phyloP scores from a whole-genome alignment of 1,140 invertebrate species.

The Papilio aristodemus region DNA sequence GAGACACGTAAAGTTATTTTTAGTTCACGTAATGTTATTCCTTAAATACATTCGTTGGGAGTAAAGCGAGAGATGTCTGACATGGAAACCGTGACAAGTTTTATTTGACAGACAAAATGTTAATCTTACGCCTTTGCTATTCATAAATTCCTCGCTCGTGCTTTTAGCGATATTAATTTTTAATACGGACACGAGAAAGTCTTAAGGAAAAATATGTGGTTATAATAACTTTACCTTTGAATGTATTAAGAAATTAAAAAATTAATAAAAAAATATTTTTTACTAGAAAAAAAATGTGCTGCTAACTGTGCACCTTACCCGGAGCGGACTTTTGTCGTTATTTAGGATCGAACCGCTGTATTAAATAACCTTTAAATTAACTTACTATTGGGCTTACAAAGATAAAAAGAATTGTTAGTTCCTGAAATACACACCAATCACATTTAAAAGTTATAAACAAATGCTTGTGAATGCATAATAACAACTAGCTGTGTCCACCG shows the following conservation, averaged over 20 bases:
- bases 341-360: no score
- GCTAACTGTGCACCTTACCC: no score
- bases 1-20: background rate
- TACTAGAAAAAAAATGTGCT: no score
- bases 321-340: no score
- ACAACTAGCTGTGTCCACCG: no score
- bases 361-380: no score
- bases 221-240: background rate
- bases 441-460: no score
- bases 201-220: constrained; percentile 15
- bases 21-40: background rate
- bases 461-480: no score
- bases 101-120: constrained; percentile 17
- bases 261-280: no score
- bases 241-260: background rate
- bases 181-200: background rate
- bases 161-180: constrained; percentile 14
- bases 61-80: background rate
- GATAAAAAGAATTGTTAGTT: no score
- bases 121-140: constrained; percentile 15
- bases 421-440: no score
- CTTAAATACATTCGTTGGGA: background rate
- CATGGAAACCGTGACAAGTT: constrained; percentile 11
- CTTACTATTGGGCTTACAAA: no score
- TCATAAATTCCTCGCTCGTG: constrained; percentile 18